phyloP scores from a whole-genome alignment of 2,113 vertebrate species.

The Rhizomys pruinosus region DNA sequence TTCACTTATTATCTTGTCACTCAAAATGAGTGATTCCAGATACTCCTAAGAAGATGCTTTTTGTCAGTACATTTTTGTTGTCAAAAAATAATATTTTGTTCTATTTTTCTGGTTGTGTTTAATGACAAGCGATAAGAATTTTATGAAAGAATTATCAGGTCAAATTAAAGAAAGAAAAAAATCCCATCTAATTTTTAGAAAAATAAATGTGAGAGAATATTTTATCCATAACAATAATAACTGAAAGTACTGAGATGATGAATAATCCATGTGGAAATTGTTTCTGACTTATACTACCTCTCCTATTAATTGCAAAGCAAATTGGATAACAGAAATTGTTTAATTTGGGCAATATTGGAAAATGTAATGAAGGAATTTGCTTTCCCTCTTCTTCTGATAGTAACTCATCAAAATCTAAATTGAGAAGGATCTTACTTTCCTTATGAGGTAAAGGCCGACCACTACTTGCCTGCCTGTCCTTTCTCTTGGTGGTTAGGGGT shows the following conservation, averaged over 20 bases:
- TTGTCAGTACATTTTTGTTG: not conserved
- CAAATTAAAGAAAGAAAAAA: conserved; percentile 37
- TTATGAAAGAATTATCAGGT: not conserved
- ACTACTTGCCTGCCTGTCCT: not conserved
- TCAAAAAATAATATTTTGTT: not conserved
- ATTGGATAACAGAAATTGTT: not conserved
- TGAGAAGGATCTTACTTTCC: not conserved
- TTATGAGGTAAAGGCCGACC: not conserved
- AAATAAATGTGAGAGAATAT: conserved; percentile 28
- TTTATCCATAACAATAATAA: not conserved
- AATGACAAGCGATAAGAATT: not conserved
- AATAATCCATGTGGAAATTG: not conserved
- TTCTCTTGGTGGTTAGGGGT: not conserved
- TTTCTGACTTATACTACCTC: not conserved
- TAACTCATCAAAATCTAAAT: not conserved
- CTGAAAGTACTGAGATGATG: not conserved
- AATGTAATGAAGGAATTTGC: not conserved
- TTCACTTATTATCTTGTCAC: not conserved
- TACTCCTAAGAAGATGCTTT: not conserved
- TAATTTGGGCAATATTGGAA: not conserved
- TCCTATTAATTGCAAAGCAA: conserved; percentile 24
- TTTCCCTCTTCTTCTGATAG: not conserved
- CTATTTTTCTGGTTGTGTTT: conserved; percentile 36
- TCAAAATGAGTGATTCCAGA: not conserved
- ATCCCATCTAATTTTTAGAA: not conserved